Base-by-base conservation (phyloP, 2,797 vertebrate genomes). In the Enteromius thamalakanensis region DNA sequence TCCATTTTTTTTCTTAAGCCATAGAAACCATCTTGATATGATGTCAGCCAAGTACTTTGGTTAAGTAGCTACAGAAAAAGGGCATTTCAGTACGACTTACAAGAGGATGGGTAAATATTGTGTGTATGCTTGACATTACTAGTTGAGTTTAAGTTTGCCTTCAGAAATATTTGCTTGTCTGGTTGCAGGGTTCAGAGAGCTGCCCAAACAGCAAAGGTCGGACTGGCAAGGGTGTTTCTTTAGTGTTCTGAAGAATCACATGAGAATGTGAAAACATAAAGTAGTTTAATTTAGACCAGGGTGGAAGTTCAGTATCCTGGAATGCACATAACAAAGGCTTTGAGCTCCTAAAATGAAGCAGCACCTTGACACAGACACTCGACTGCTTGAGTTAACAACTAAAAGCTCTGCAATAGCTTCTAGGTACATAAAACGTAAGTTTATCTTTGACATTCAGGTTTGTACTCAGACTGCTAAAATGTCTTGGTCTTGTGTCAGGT, bases 91-190 rank as follows among this genome's bases (percentile, higher is more conserved):
- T 55, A 12, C 23, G 21, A 51, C 23, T 70, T 65, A 71, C 40
- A 62, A 21, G 21, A n/a, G 72, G n/a, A 49, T 67, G 53, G 23
- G 76, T 67, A 60, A 79, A 82, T 75, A 79, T 75, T 70, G 74
- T 71, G 65, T 49, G 76, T 79, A 78, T 80, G 53, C 75, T 58
- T 65, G 37, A 74, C 75, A 76, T 87, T 86, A 69, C 84, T 45
- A 37, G 32, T 62, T 47, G 21, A 84, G 47, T 84, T 84, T 87
- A 76, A 74, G 85, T 87, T 83, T 90, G 81, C 79, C 68, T 82
- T 86, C 71, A 88, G 75, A 89, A 88, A 90, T 87, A 87, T 81
- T 83, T 89, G 79, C 58, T 65, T 45, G 84, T 87, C 84, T 87
- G 74, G 47, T 68, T 65, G 45, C 76, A 84, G 82, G 45, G n/a